These are phyloP conservation scores for Argyrosomus regius DNA, from an alignment of 2,797 vertebrate genomes.

Conservation along the genomic window DNA sequence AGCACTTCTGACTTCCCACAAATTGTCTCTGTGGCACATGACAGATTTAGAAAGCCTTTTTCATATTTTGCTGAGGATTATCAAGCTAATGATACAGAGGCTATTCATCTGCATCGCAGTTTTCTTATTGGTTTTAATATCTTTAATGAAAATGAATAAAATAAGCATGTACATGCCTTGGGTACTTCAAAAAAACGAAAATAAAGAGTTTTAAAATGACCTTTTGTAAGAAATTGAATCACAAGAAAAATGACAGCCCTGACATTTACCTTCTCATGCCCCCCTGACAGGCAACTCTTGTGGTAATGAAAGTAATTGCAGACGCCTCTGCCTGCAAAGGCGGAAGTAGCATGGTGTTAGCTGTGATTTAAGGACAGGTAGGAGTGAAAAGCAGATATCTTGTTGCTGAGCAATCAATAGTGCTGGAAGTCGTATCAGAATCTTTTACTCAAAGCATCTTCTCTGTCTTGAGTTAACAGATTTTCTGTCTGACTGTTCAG, in stretches of 20 bases:
- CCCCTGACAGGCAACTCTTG: too few species aligned
- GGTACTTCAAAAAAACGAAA: neutral
- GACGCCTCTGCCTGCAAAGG: too few species aligned
- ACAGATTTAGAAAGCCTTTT: neutral
- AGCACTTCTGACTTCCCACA: constrained; percentile 42
- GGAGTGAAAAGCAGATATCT: too few species aligned
- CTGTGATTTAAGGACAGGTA: too few species aligned
- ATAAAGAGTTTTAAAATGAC: neutral
- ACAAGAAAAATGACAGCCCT: neutral
- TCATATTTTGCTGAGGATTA: neutral
- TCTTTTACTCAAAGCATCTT: neutral
- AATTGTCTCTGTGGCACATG: constrained; percentile 26
- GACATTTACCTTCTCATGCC: neutral
- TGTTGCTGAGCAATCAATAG: too few species aligned
- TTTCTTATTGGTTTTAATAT: neutral
- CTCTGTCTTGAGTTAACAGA: too few species aligned
- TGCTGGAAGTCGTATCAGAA: neutral
- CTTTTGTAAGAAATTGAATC: neutral
- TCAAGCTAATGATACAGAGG: neutral
- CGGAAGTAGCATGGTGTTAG: too few species aligned
- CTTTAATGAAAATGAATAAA: neutral
- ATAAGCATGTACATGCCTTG: neutral
- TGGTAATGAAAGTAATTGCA: too few species aligned
- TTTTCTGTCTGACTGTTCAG: too few species aligned
- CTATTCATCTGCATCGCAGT: neutral